Conservation (phyloP, 2,888 invertebrate species). For the Pristionchus mayeri region DNA sequence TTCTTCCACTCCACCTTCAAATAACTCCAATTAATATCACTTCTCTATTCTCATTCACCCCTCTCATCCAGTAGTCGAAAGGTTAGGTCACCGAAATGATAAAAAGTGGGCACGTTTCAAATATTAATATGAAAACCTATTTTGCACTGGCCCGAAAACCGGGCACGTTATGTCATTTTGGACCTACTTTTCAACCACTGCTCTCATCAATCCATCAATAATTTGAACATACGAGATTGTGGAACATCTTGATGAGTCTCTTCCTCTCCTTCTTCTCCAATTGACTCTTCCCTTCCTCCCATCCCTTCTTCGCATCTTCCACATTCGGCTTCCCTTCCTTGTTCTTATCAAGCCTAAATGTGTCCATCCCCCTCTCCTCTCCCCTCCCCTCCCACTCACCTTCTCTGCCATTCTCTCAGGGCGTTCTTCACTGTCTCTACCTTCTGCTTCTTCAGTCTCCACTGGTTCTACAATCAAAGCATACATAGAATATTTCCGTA, state of each 20-base stretch:
- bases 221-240: conserved; percentile 6
- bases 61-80: too few relatives aligned
- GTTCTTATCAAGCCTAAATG: conserved; percentile 14
- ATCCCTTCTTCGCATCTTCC: conserved; percentile 51
- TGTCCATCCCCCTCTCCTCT: background rate
- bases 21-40: background rate
- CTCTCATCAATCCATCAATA: background rate
- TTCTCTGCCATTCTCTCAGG: conserved; percentile 30
- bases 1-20: conserved; percentile 1
- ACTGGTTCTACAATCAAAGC: background rate
- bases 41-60: background rate
- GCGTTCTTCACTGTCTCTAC: background rate
- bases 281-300: conserved; percentile 41
- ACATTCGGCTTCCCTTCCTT: conserved; percentile 50
- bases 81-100: too few relatives aligned
- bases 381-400: background rate
- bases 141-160: too few relatives aligned
- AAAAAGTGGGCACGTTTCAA: too few relatives aligned
- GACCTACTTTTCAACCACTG: background rate
- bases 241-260: background rate
- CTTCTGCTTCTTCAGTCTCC: conserved; percentile 39
- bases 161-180: too few relatives aligned
- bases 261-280: conserved; percentile 33
- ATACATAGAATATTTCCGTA: too few relatives aligned
- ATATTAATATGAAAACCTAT: too few relatives aligned